These are phyloP conservation scores for Crotalus viridis DNA, from an alignment of 2,113 vertebrate genomes.

Conservation along the genomic window DNA sequence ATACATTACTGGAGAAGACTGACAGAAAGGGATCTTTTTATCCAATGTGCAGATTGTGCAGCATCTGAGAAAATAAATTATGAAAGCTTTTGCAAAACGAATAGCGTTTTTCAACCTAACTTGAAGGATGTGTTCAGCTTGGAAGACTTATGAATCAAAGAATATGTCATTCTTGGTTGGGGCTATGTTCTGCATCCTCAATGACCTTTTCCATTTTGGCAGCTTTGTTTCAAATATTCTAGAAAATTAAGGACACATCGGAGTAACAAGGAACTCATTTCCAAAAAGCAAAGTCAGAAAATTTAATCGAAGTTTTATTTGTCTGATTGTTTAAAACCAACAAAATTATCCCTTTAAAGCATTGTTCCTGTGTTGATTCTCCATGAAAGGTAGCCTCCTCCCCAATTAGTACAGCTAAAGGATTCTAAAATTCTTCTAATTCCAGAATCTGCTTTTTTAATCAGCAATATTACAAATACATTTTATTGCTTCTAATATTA, in stretches of 20 bases:
- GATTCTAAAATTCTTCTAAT: not conserved
- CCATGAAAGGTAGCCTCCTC: not conserved
- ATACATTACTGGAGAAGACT: not conserved
- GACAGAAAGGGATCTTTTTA: not conserved
- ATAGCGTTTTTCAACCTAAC: not conserved
- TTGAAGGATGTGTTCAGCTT: not conserved
- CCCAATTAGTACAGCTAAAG: not conserved
- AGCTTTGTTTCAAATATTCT: not conserved
- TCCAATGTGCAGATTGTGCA: not conserved
- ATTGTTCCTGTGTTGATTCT: not conserved
- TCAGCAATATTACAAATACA: not conserved
- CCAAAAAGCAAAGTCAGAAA: not conserved
- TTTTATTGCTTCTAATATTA: not conserved
- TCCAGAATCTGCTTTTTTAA: not conserved
- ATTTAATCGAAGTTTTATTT: not conserved
- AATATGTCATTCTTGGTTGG: not conserved
- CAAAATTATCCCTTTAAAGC: not conserved
- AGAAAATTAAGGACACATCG: not conserved
- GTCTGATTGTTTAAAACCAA: not conserved
- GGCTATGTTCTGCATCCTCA: not conserved
- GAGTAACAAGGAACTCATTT: not conserved
- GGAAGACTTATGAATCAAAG: not conserved
- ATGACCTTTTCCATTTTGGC: not conserved
- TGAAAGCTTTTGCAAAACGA: not conserved
- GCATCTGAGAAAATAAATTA: not conserved